Evolutionary conservation across 2,113 vertebrate genomes (phyloP), one percentile per base, ranked within the genome.

Genomic region (Nerophis ophidion): DNA sequence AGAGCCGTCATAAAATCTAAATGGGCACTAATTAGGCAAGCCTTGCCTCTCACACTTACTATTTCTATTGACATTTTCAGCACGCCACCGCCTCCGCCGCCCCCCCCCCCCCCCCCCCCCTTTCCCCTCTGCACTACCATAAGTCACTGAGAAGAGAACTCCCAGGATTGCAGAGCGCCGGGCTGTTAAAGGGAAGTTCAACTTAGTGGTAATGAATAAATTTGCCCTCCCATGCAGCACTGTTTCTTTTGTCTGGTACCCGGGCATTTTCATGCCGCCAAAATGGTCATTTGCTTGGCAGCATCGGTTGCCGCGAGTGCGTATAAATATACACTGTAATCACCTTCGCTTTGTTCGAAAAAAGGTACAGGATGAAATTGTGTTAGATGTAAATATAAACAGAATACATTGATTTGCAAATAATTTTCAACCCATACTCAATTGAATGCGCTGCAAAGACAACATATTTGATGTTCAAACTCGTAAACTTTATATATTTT

Each of bases 21-120:
- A 99, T 98, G 95, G 96, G 94, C 93, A 95, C 97, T 99, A 99
- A 99, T 99, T 99, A 99, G 94, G 93, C 95, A 92, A 93, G 94
- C 95, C 93, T 98, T 97, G 93, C 94, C 92, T 95, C 94, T 93
- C 95, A 94, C 93, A 95, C 93, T 97, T 96, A 94, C 95, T 96
- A 97, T 97, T 97, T 97, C 96, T 99, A 98, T 98, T 98, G 96
- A 98, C 97, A 99, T 99, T 99, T 99, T 95, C 94, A 88, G 93
- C 91, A 92, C 91, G 91, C 93, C 90, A 82, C 50, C 71, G 75
- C 91, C 63, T 3, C n/a, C 15, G 14, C 54, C 38, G 3, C n/a
- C 38, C 1, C 36, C 70, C 90, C 87, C 86, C 36, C 6, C 10
- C 13, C 3, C 63, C 54, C 59, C 13, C 62, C 38, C 9, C n/a